Evolutionary conservation across 1,140 invertebrate genomes (phyloP), one percentile per base, ranked within the genome.

Genomic region (Lepeophtheirus salmonis): DNA sequence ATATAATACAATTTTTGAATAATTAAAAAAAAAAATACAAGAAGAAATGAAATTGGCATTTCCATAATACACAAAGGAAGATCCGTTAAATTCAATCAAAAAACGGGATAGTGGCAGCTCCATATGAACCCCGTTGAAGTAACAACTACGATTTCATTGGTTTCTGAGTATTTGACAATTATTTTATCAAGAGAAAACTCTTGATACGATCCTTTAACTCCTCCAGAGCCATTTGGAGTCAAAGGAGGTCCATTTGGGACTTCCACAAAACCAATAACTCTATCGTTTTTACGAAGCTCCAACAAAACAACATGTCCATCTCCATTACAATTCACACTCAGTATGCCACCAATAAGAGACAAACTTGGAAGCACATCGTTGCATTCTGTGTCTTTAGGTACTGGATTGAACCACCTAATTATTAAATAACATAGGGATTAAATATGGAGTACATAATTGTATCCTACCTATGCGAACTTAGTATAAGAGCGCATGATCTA

Each of bases 391-490:
- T 6, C 6, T 41, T 10, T n/a, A 6, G n/a, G n/a, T 41, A 6
- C 30, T 6, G 30, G 30, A 41, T 41, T 41, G 30, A 41, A 41
- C 30, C 30, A 41, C 6, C 30, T 41, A n/a, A n/a, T n/a, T n/a
- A n/a, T n/a, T n/a, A n/a, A n/a, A n/a, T n/a, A n/a, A n/a, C n/a
- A n/a, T n/a, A n/a, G n/a, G n/a, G n/a, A n/a, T n/a, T n/a, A n/a
- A n/a, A n/a, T n/a, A n/a, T n/a, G n/a, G n/a, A n/a, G n/a, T n/a
- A n/a, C n/a, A n/a, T n/a, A n/a, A n/a, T n/a, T n/a, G n/a, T n/a
- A n/a, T n/a, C n/a, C 16, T 41, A 57, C 55, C 25, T 57, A 25
- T 57, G 55, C 3, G 16, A 16, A 41, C 26, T 57, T 2, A 57
- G 22, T n/a, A 57, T 57, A 12, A 57, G 26, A 17, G 26, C 55